Percentiles rank a stretch among this genome's conserved stretches.
Conservation (phyloP, 2,888 invertebrate species). For the Zygothrica quintamaculata region DNA sequence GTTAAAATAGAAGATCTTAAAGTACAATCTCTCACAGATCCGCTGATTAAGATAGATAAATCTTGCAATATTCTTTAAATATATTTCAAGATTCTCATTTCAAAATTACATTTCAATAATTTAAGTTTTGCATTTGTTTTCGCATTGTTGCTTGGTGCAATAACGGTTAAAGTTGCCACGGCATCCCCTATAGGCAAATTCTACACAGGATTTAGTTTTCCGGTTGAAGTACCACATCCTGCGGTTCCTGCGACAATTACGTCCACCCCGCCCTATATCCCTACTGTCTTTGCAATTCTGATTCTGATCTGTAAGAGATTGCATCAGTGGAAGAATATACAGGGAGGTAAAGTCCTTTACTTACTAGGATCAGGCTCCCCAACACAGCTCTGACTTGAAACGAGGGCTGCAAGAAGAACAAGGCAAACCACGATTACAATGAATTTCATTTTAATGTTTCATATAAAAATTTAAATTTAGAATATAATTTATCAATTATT, state of each 20-base stretch:
- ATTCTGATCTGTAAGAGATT: too few species aligned
- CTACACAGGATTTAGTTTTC: neutral
- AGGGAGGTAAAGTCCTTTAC: neutral
- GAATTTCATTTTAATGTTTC: conserved; percentile 11
- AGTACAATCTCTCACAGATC: too few species aligned
- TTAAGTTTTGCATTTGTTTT: neutral
- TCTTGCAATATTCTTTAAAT: too few species aligned
- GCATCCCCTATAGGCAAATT: neutral
- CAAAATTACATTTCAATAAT: too few species aligned
- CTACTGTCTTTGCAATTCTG: too few species aligned
- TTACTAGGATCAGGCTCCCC: neutral
- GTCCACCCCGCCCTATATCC: too few species aligned
- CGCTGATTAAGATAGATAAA: too few species aligned
- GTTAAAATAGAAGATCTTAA: too few species aligned
- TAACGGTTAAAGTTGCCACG: neutral
- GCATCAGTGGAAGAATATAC: neutral
- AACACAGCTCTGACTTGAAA: neutral
- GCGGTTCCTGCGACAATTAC: too few species aligned
- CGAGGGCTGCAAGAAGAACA: neutral
- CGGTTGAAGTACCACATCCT: neutral
- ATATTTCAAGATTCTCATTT: neutral
- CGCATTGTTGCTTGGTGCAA: neutral
- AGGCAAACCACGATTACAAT: conserved; percentile 7
- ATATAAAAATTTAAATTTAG: neutral
- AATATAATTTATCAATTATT: neutral